These are phyloP conservation scores for Ochotona curzoniae DNA, from an alignment of 2,113 vertebrate genomes.

Conservation along the genomic window DNA sequence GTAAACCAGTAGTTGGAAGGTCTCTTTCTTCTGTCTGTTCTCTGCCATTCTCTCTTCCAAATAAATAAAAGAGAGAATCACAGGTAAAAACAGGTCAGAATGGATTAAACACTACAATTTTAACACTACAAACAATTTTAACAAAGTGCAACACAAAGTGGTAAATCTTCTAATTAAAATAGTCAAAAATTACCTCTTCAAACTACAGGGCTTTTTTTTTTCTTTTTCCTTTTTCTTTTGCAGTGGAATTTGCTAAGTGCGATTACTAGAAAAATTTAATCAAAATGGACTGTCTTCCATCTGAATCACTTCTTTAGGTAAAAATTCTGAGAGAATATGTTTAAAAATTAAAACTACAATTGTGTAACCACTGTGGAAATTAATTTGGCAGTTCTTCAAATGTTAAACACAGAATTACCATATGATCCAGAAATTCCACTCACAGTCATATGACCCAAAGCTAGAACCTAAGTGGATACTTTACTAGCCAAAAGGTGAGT, in stretches of 20 bases:
- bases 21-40: too few relatives aligned
- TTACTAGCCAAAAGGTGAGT: neutral
- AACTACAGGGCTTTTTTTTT: neutral
- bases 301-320: conserved; percentile 39
- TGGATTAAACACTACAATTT: neutral
- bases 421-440: neutral
- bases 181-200: neutral
- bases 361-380: neutral
- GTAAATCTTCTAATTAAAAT: neutral
- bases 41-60: too few relatives aligned
- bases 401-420: neutral
- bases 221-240: neutral
- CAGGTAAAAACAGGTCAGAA: neutral
- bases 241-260: neutral
- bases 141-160: neutral
- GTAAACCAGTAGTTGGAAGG: too few relatives aligned
- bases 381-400: neutral
- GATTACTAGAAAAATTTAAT: conserved; percentile 31
- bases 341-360: conserved; percentile 18
- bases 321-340: neutral
- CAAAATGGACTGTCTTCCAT: neutral
- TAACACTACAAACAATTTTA: neutral
- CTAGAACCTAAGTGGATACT: neutral
- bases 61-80: neutral
- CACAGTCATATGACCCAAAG: neutral